Base-by-base conservation (phyloP, 35 echinoderm and acorn worm species). In the Patiria miniata region DNA sequence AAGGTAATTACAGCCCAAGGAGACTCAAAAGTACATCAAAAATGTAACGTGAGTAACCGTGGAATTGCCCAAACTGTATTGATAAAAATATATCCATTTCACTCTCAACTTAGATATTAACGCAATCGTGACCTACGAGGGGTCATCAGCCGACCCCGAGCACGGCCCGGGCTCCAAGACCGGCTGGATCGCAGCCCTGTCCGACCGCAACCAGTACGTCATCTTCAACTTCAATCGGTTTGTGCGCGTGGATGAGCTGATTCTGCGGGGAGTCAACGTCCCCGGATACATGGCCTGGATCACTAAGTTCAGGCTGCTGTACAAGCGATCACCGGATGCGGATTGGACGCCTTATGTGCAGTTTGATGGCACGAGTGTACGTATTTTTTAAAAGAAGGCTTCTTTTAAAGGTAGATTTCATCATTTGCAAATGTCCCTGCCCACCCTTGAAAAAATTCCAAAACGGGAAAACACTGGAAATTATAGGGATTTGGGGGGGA, bases 211-310 rank as follows among this genome's bases (percentile, higher is more conserved):
- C 65, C 65, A 73, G 65, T 73, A 23, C 29, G 65, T 34, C 21
- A 73, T 73, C 65, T 73, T 73, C 26, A 30, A 73, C 15, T 73
- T 73, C 65, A 22, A 34, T 14, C 65, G 1, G 0, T 73, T 73
- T 73, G 65, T 73, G 3, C 65, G 65, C 2, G 26, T 73, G 65
- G 34, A 73, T 8, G 65, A 28, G 65, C 65, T 73, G 65, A 23
- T 73, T 7, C 65, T 73, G 14, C 26, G 65, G 0, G 65, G 65
- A 30, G 65, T 73, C 65, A 73, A 23, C 12, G n/a, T 32, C 23
- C 65, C 65, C 65, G 42, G 42, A 4, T 47, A 47, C 42, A 73
- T 73, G 26, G 65, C 65, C 23, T 73, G 65, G 65, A 73, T 73
- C 65, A 73, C 65, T 23, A 22, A 73, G 65, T 73, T 73, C 34